Conservation (phyloP, 2,797 vertebrate genomes). For the Heteromormyrus szaboi region DNA sequence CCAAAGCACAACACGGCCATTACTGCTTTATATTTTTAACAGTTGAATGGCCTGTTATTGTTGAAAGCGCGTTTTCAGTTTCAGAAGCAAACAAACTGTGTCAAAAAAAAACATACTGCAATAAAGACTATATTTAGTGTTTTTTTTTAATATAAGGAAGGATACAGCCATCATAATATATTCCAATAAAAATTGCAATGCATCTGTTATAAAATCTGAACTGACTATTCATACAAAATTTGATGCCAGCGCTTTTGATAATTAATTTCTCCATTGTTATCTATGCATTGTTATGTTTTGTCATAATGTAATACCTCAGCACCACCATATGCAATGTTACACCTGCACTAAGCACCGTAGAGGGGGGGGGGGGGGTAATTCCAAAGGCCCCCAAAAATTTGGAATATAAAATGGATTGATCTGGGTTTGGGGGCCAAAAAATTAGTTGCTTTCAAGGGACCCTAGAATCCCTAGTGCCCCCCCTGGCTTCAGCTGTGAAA, state of each 20-base stretch:
- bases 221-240: not conserved
- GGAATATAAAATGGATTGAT: not conserved
- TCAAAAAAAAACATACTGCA: not conserved
- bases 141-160: not conserved
- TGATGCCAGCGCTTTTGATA: not conserved
- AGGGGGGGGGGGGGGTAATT: not conserved
- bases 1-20: not conserved
- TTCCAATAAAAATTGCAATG: not conserved
- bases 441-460: not conserved
- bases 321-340: not conserved
- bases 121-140: not conserved
- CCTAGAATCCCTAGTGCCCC: not conserved
- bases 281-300: not conserved
- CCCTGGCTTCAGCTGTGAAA: not conserved
- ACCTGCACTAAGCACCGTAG: not conserved
- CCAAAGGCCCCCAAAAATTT: not conserved
- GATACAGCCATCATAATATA: not conserved
- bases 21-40: not conserved
- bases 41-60: not conserved
- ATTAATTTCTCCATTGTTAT: not conserved
- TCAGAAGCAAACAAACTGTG: not conserved
- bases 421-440: not conserved
- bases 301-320: not conserved
- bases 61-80: not conserved
- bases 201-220: not conserved